A percentile compares a stretch with the other conserved stretches of the same genome.
Evolutionary conservation across 1,140 invertebrate species (phyloP).

Genomic region (Anastatus disparis): DNA sequence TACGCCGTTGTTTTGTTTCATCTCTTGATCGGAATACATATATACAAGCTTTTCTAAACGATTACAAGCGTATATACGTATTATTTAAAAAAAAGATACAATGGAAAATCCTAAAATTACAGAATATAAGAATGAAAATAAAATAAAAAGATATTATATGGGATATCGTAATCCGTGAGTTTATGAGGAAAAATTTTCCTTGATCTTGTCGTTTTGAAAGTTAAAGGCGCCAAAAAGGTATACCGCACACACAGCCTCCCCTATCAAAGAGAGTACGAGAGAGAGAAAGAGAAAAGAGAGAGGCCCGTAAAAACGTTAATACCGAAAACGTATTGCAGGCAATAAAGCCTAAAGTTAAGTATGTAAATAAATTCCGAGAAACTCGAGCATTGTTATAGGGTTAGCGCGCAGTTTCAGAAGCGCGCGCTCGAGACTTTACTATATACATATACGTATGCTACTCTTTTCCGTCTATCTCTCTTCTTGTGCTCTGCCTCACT

Average conservation of each 20-base stretch:
- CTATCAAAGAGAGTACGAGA: neutral
- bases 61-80: no score
- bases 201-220: neutral
- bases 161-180: neutral
- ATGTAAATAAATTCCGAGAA: conserved; percentile 40
- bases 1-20: no score
- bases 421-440: neutral
- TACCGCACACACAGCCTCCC: neutral
- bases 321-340: conserved; percentile 37
- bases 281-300: no score
- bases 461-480: no score
- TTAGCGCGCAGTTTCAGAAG: conserved; percentile 26
- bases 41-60: no score
- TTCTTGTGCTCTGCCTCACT: neutral
- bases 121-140: no score
- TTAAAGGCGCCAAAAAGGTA: conserved; percentile 15
- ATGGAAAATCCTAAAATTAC: no score
- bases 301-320: conserved; percentile 33
- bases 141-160: neutral
- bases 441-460: no score
- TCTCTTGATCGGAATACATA: no score
- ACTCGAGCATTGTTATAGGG: conserved; percentile 38
- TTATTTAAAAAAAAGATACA: neutral
- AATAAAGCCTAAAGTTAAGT: conserved; percentile 37
- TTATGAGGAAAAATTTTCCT: neutral